A percentile compares a stretch with the other conserved stretches of the same genome.
These are phyloP conservation scores for Metacarcinus magister DNA, from an alignment of 2,888 invertebrate species.

Conservation along the genomic window DNA sequence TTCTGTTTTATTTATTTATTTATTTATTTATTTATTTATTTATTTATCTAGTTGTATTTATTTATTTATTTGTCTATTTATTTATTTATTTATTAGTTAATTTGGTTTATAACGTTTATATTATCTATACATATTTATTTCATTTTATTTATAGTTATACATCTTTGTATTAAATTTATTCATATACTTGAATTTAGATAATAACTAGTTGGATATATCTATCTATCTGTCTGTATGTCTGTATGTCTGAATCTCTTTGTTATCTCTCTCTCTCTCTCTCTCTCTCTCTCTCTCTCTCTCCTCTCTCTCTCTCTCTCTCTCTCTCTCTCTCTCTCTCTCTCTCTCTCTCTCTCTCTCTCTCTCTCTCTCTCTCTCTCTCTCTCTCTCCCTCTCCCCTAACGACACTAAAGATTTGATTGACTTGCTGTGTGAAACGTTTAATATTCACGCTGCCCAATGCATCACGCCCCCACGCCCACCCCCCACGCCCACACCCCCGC, in stretches of 20 bases:
- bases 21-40: not conserved
- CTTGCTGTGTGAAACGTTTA: slow-evolving; percentile 56
- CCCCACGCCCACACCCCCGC: not conserved
- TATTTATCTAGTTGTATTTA: not conserved
- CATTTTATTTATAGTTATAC: not conserved
- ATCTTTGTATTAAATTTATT: not conserved
- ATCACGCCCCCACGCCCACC: not conserved
- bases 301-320: not conserved
- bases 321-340: not conserved
- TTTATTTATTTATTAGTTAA: too few species aligned
- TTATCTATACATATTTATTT: not conserved
- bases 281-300: not conserved
- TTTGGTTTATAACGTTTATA: not conserved
- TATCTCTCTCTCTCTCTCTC: too few species aligned
- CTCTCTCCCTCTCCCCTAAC: slow-evolving; percentile 60
- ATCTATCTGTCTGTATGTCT: too few species aligned
- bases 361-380: not conserved
- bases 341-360: not conserved
- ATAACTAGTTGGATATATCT: too few species aligned
- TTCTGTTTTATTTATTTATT: not conserved
- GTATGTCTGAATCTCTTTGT: too few species aligned
- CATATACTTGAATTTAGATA: not conserved
- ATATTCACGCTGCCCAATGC: slow-evolving; percentile 61
- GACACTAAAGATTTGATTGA: slow-evolving; percentile 72
- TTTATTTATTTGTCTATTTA: not conserved